These are phyloP conservation scores for Drosophila kanekoi DNA, from an alignment of 2,888 invertebrate genomes.

Conservation along the genomic window DNA sequence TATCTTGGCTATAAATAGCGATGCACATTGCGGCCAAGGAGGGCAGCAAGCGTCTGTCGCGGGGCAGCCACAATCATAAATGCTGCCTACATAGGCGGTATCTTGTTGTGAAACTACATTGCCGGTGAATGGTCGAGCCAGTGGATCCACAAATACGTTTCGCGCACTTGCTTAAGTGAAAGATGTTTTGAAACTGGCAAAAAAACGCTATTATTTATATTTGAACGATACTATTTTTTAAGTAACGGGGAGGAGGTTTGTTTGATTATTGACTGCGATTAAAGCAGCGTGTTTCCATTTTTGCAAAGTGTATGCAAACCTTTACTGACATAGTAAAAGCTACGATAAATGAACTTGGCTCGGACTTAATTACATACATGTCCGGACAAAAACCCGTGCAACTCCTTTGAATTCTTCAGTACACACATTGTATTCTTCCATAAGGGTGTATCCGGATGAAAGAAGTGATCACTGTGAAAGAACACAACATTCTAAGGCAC, in stretches of 20 bases:
- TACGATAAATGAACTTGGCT: neutral
- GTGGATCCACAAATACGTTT: constrained; percentile 6
- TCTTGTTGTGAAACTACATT: constrained; percentile 37
- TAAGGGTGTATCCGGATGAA: too few relatives aligned
- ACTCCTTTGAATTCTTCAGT: too few relatives aligned
- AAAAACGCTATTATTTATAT: constrained; percentile 6
- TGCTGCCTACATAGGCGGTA: constrained; percentile 21
- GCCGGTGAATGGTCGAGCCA: constrained; percentile 39
- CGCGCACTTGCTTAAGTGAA: constrained; percentile 33
- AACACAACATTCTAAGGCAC: too few relatives aligned
- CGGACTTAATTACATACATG: neutral
- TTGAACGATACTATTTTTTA: constrained; percentile 2
- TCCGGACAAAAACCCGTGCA: too few relatives aligned
- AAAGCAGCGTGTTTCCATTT: neutral
- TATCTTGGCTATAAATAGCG: constrained; percentile 64
- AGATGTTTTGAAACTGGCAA: constrained; percentile 30
- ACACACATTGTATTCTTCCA: too few relatives aligned
- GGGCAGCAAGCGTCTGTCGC: constrained; percentile 1
- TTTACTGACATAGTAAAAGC: neutral
- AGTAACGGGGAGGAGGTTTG: neutral
- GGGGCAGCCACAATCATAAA: constrained; percentile 31
- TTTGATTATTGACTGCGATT: neutral
- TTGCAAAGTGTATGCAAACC: neutral
- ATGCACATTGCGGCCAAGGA: constrained; percentile 17
- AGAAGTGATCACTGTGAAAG: too few relatives aligned